Conservation (phyloP, 1,140 invertebrate species). For the Adelges cooleyi region DNA sequence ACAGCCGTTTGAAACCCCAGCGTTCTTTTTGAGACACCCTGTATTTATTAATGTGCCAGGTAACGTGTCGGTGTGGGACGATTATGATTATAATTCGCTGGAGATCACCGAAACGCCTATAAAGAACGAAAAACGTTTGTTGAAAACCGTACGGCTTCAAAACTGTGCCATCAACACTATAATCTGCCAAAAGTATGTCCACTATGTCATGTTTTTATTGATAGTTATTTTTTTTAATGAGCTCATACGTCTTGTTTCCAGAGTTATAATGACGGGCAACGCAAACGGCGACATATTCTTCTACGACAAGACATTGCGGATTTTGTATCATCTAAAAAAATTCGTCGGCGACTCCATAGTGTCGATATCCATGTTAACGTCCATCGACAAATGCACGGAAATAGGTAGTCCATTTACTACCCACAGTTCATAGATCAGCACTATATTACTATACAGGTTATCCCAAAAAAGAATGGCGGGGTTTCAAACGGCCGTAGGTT, state of each 20-base stretch:
- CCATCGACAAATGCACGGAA: background rate
- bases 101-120: background rate
- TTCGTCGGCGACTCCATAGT: background rate
- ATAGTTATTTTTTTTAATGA: no score
- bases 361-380: background rate
- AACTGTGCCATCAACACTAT: background rate
- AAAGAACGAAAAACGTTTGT: background rate
- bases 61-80: background rate
- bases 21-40: no score
- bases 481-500: no score
- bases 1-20: no score
- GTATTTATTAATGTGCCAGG: background rate
- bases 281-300: background rate
- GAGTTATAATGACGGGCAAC: conserved; percentile 5
- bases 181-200: conserved; percentile 8
- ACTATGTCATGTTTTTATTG: no score
- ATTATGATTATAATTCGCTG: background rate
- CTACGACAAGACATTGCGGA: background rate
- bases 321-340: background rate
- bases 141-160: background rate
- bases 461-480: no score
- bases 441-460: no score
- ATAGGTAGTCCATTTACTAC: background rate
- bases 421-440: no score
- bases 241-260: background rate